Evolutionary conservation across 2,113 vertebrate species (phyloP).

Genomic region (Paralichthys olivaceus): DNA sequence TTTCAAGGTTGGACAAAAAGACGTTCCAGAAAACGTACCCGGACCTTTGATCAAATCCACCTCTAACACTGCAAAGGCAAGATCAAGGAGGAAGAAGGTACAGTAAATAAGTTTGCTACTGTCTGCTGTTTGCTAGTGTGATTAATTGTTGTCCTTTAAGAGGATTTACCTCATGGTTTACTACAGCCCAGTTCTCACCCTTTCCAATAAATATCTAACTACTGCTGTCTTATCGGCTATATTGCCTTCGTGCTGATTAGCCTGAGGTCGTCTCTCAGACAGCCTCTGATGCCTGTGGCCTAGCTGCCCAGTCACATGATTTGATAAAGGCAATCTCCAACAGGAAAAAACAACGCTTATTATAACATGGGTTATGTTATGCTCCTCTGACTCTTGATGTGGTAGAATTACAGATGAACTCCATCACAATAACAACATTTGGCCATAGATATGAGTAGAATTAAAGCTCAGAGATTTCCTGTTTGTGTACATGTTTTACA

Average conservation of each 20-base stretch:
- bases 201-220: constrained; percentile 4
- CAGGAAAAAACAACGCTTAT: constrained; percentile 45
- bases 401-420: constrained; percentile 23
- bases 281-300: constrained; percentile 37
- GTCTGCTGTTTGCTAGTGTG: no score
- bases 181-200: constrained; percentile 6
- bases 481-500: constrained; percentile 19
- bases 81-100: constrained; percentile 75
- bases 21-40: not conserved
- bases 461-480: constrained; percentile 9
- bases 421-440: constrained; percentile 9
- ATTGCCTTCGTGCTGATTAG: constrained; percentile 45
- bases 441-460: not conserved
- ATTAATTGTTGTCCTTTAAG: not conserved
- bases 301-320: constrained; percentile 66
- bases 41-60: constrained; percentile 24
- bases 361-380: constrained; percentile 27
- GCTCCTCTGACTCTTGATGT: constrained; percentile 4
- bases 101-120: not conserved
- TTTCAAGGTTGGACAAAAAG: constrained; percentile 49
- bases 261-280: constrained; percentile 44
- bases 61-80: constrained; percentile 9
- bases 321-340: constrained; percentile 57
- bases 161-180: not conserved
- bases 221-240: constrained; percentile 47